These are phyloP conservation scores for Centrocercus urophasianus DNA, from an alignment of 2,113 vertebrate species.

Conservation along the genomic window DNA sequence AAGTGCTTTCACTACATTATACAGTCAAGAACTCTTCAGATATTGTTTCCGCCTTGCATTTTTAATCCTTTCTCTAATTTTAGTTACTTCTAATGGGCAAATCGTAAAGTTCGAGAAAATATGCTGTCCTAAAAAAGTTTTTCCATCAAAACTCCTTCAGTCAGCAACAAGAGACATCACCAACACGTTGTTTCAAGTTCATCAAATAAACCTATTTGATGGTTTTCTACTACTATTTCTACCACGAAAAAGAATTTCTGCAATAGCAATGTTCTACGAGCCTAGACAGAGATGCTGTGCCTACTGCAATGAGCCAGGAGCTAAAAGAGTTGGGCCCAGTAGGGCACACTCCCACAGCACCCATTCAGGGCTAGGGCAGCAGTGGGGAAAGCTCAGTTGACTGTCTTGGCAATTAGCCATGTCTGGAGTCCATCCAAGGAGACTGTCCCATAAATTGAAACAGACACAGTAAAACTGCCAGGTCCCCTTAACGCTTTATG, in stretches of 20 bases:
- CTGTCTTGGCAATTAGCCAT: not conserved
- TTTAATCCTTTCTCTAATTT: conserved; percentile 41
- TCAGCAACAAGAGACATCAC: not conserved
- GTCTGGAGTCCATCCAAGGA: not conserved
- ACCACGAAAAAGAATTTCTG: not conserved
- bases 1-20: conserved; percentile 38
- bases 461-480: not conserved
- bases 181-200: not conserved
- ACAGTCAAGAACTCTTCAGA: not conserved
- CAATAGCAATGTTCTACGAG: not conserved
- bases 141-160: not conserved
- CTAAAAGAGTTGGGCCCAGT: accelerated
- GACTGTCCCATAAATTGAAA: not conserved
- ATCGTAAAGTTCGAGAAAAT: not conserved
- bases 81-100: conserved; percentile 21
- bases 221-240: not conserved
- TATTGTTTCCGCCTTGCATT: not conserved
- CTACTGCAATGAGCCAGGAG: accelerated
- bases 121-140: not conserved
- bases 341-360: not conserved
- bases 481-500: not conserved
- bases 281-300: not conserved
- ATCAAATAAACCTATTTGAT: not conserved
- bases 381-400: not conserved
- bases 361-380: not conserved